These are phyloP conservation scores for Catharus ustulatus DNA, from an alignment of 2,797 vertebrate genomes.

Conservation along the genomic window DNA sequence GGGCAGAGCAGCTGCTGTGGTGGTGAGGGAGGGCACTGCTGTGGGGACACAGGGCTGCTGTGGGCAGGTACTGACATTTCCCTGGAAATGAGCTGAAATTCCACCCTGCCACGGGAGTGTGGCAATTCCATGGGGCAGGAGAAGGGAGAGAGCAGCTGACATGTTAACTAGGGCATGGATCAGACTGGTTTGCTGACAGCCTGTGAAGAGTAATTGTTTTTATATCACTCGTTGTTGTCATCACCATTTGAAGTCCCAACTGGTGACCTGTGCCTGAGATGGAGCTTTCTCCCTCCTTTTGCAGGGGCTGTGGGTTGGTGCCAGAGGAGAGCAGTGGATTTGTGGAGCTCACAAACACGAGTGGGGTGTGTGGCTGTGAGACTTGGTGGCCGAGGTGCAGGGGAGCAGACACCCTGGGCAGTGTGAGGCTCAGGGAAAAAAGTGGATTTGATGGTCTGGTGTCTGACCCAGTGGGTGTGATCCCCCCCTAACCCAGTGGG, in stretches of 20 bases:
- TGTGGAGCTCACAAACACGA: accelerated
- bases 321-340: accelerated
- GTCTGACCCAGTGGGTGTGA: accelerated
- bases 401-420: not conserved
- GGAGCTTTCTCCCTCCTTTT: not conserved
- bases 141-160: not conserved
- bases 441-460: accelerated
- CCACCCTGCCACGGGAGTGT: accelerated
- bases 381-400: accelerated
- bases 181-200: not conserved
- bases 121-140: not conserved
- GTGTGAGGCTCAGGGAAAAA: accelerated
- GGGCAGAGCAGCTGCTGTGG: not conserved
- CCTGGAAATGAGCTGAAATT: not conserved
- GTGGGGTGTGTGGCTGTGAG: accelerated
- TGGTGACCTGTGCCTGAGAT: not conserved
- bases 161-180: accelerated
- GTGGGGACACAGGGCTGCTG: not conserved
- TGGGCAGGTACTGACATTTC: not conserved
- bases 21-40: not conserved
- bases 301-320: accelerated
- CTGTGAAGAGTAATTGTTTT: not conserved
- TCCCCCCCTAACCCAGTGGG: accelerated
- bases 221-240: not conserved
- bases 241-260: not conserved